A percentile compares a stretch with the other conserved stretches of the same genome.
Conservation (phyloP, 2,888 invertebrate species). For the Diadegma fenestrale region DNA sequence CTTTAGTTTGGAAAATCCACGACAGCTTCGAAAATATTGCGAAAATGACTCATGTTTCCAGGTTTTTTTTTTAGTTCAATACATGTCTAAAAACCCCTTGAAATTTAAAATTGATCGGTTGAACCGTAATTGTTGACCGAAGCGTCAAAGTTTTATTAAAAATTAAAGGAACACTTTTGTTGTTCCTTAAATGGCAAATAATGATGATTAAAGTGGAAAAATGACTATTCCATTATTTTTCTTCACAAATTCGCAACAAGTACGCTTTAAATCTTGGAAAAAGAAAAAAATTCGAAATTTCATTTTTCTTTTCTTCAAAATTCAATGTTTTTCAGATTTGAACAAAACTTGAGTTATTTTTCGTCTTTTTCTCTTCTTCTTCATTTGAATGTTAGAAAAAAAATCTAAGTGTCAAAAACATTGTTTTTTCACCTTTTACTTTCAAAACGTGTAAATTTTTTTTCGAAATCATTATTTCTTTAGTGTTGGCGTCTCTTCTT, state of each 20-base stretch:
- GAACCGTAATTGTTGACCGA: neutral
- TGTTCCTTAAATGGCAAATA: neutral
- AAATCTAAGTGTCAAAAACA: constrained; percentile 6
- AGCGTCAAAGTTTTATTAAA: neutral
- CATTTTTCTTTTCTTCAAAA: neutral
- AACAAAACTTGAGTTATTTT: neutral
- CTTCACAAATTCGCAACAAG: too few relatives aligned
- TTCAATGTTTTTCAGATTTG: neutral
- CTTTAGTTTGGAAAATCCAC: neutral
- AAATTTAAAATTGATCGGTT: neutral
- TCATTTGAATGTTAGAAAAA: constrained; percentile 1
- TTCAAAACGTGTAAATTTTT: neutral
- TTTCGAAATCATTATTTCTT: constrained; percentile 3
- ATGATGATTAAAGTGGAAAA: neutral
- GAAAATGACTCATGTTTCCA: neutral
- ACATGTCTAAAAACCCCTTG: neutral
- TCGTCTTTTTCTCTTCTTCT: neutral
- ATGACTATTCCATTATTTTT: too few relatives aligned
- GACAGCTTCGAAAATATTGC: neutral
- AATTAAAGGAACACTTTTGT: neutral
- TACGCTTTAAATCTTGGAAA: too few relatives aligned
- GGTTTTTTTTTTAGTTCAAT: neutral
- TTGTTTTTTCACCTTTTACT: constrained; percentile 1
- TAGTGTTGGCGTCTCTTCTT: constrained; percentile 1
- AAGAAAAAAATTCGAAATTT: neutral